Evolutionary conservation across 2,113 vertebrate genomes (phyloP).

Genomic region (Noctilio leporinus): DNA sequence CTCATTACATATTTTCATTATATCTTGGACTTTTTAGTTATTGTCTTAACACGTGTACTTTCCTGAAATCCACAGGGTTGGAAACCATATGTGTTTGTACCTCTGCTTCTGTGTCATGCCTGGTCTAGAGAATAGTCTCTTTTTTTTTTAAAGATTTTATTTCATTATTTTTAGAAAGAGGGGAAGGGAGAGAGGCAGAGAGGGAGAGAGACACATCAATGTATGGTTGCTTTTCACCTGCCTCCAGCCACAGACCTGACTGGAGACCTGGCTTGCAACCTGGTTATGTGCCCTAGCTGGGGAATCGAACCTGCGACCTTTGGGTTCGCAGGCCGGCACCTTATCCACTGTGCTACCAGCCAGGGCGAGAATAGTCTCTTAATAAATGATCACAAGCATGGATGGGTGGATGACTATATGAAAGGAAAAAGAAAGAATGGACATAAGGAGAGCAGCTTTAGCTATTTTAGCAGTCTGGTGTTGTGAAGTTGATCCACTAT

Average conservation of each 20-base stretch:
- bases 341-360: too few species aligned
- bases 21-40: not conserved
- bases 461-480: not conserved
- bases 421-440: not conserved
- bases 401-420: not conserved
- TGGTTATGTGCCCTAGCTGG: too few species aligned
- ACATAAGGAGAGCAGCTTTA: not conserved
- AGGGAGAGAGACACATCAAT: too few species aligned
- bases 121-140: not conserved
- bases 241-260: too few species aligned
- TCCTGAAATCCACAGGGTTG: not conserved
- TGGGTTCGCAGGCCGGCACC: too few species aligned
- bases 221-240: too few species aligned
- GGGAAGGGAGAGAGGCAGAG: too few species aligned
- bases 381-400: not conserved
- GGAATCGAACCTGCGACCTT: too few species aligned
- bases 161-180: too few species aligned
- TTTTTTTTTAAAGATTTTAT: too few species aligned
- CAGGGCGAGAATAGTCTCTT: not conserved
- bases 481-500: not conserved
- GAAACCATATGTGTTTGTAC: not conserved
- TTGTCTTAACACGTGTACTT: not conserved
- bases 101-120: not conserved
- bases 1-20: not conserved
- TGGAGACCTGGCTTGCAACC: too few species aligned